Conservation (phyloP, 2,113 vertebrate species). For the Chrysochloris asiatica region DNA sequence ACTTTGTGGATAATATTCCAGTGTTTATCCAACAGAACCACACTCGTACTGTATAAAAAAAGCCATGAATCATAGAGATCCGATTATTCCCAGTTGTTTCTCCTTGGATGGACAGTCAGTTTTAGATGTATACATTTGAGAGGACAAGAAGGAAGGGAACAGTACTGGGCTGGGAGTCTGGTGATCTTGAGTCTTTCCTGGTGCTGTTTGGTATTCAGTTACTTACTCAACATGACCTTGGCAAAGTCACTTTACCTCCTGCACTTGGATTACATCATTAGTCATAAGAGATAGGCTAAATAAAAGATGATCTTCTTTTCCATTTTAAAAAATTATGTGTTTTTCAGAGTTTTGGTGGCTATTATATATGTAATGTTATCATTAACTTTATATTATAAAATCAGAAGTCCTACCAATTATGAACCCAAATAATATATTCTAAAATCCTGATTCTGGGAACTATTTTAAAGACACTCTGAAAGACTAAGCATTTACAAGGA, state of each 20-base stretch:
- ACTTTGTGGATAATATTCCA: no score
- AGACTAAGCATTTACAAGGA: constrained; percentile 13
- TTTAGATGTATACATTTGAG: constrained; percentile 36
- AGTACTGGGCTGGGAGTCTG: neutral
- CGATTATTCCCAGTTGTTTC: constrained; percentile 42
- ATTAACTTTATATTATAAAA: constrained; percentile 39
- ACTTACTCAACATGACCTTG: constrained; percentile 46
- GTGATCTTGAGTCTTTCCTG: constrained; percentile 23
- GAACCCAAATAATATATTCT: neutral
- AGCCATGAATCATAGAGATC: constrained; percentile 58
- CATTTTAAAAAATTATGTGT: neutral
- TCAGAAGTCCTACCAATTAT: constrained; percentile 1
- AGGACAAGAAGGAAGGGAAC: constrained; percentile 38
- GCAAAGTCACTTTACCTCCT: constrained; percentile 22
- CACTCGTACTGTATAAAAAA: neutral
- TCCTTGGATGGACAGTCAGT: constrained; percentile 62
- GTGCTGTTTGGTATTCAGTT: neutral
- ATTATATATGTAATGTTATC: constrained; percentile 20
- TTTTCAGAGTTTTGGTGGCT: neutral
- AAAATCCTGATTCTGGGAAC: neutral
- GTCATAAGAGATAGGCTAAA: neutral
- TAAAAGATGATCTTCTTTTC: neutral
- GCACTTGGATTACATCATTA: neutral
- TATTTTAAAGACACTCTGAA: constrained; percentile 13
- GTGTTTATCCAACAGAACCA: no score